Conservation (phyloP, 2,888 invertebrate genomes). For the Drosophila ezoana region DNA sequence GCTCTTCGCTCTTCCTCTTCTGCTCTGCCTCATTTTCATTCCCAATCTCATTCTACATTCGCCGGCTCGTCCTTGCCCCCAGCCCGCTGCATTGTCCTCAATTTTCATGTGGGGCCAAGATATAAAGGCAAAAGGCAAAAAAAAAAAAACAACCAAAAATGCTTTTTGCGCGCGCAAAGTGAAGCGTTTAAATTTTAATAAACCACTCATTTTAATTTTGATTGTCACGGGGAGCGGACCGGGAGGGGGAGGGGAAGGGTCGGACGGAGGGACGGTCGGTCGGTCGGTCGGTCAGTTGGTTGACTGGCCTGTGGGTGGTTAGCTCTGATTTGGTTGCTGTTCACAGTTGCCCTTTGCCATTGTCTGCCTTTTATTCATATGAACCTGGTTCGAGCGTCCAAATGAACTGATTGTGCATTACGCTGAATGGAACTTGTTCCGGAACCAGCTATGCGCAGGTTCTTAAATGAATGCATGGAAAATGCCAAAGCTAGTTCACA, state of each 20-base stretch:
- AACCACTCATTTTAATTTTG: slow-evolving; percentile 83
- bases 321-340: background rate
- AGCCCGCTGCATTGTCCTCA: slow-evolving; percentile 36
- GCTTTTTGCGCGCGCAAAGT: slow-evolving; percentile 69
- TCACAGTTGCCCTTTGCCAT: background rate
- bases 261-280: background rate
- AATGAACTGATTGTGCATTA: slow-evolving; percentile 21
- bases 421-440: slow-evolving; percentile 1
- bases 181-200: slow-evolving; percentile 83
- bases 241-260: background rate
- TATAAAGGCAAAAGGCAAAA: slow-evolving; percentile 28
- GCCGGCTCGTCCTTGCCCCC: slow-evolving; percentile 22
- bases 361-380: slow-evolving; percentile 16
- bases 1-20: background rate
- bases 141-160: slow-evolving; percentile 23
- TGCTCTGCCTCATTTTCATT: slow-evolving; percentile 5
- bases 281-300: background rate
- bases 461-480: background rate
- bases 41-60: slow-evolving; percentile 11
- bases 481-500: background rate
- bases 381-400: slow-evolving; percentile 1
- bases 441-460: slow-evolving; percentile 5
- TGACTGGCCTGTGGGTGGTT: slow-evolving; percentile 4
- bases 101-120: slow-evolving; percentile 44
- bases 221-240: slow-evolving; percentile 59